Conservation (phyloP, 2,113 vertebrate species). For the Ariopsis seemanni region DNA sequence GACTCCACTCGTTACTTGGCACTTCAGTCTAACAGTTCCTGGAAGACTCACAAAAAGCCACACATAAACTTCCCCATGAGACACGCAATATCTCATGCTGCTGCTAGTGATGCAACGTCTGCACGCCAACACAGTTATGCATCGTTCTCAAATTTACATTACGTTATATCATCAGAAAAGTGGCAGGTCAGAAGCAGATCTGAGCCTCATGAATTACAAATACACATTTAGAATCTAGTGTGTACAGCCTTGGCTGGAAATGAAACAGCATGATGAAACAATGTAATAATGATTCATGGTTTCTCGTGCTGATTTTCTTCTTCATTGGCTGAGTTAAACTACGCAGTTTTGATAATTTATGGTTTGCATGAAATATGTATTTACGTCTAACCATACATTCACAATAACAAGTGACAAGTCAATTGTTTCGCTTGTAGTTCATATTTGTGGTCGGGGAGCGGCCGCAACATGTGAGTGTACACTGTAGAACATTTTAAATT, state of each 20-base stretch:
- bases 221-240: neutral
- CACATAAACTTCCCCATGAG: neutral
- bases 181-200: neutral
- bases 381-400: neutral
- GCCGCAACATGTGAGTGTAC: neutral
- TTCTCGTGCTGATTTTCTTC: neutral
- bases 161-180: neutral
- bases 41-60: slow-evolving; percentile 11
- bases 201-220: neutral
- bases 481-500: neutral
- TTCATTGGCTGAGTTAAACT: neutral
- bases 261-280: neutral
- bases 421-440: neutral
- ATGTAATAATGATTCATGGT: neutral
- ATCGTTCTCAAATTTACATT: neutral
- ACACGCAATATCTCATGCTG: slow-evolving; percentile 8
- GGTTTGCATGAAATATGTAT: neutral
- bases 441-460: neutral
- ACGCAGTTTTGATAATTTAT: neutral
- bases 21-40: neutral
- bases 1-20: slow-evolving; percentile 2
- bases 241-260: neutral
- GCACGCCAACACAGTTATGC: neutral
- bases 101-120: neutral
- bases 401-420: neutral